Evolutionary conservation across 2,797 vertebrate genomes (phyloP).

Genomic region (Apodemus agrarius): DNA sequence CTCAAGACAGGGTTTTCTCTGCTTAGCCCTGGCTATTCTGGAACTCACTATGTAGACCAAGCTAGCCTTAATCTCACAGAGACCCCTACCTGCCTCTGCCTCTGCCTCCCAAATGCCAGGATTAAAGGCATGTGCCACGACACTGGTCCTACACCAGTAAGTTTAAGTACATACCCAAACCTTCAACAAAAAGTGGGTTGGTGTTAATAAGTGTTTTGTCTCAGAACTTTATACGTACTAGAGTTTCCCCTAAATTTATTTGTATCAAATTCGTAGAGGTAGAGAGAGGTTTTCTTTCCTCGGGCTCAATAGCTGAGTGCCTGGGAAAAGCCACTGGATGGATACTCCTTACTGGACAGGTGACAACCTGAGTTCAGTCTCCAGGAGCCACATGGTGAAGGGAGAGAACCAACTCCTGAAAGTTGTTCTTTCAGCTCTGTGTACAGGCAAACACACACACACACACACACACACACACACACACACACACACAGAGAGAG

Average conservation of each 20-base stretch:
- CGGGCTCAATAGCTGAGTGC: slow-evolving; percentile 97
- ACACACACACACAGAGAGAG: too few relatives aligned
- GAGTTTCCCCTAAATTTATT: slow-evolving; percentile 89
- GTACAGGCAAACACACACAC: not conserved
- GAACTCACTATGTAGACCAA: too few relatives aligned
- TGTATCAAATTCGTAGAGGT: slow-evolving; percentile 99
- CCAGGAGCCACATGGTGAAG: not conserved
- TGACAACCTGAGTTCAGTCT: too few relatives aligned
- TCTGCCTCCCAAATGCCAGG: too few relatives aligned
- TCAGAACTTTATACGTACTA: slow-evolving; percentile 91
- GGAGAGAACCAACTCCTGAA: not conserved
- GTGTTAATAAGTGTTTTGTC: slow-evolving; percentile 89
- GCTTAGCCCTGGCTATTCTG: too few relatives aligned
- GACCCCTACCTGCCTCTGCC: too few relatives aligned
- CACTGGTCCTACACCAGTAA: slow-evolving; percentile 85
- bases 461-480: too few relatives aligned
- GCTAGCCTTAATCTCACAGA: too few relatives aligned
- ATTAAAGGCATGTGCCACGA: not conserved
- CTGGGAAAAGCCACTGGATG: slow-evolving; percentile 97
- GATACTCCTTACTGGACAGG: slow-evolving; percentile 31
- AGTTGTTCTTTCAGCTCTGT: not conserved
- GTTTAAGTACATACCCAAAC: slow-evolving; percentile 96
- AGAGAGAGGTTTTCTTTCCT: slow-evolving; percentile 96
- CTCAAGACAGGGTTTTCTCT: too few relatives aligned
- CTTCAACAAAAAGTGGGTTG: slow-evolving; percentile 90